A percentile compares a stretch with the other conserved stretches of the same genome.
phyloP scores from a whole-genome alignment of 1,140 invertebrate genomes.

The Drosophila ambigua region DNA sequence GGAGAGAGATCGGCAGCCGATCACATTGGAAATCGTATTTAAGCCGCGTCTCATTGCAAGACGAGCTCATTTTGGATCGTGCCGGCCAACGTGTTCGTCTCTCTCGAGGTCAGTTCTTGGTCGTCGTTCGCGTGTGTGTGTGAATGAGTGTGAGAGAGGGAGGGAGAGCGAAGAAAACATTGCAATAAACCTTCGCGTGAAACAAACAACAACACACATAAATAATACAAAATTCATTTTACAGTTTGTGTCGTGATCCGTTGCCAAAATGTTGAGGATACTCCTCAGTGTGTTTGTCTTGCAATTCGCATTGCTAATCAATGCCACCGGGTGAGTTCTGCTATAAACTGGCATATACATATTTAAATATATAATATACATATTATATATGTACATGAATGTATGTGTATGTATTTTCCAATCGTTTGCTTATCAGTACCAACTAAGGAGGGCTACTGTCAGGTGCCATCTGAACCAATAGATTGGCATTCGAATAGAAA shows the following conservation, averaged over 20 bases:
- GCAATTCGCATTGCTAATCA: conserved; percentile 55
- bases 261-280: conserved; percentile 48
- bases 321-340: conserved; percentile 53
- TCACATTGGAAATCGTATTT: conserved; percentile 39
- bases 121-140: background rate
- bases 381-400: no score
- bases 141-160: background rate
- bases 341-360: background rate
- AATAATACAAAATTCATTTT: conserved; percentile 1
- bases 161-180: background rate
- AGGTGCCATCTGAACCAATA: background rate
- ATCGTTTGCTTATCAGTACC: conserved; percentile 25
- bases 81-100: conserved; percentile 15
- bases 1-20: conserved; percentile 1
- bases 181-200: background rate
- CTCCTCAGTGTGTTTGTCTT: conserved; percentile 36
- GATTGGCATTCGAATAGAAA: background rate
- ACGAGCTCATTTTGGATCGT: conserved; percentile 57
- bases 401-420: background rate
- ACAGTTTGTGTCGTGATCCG: conserved; percentile 3
- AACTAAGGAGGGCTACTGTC: background rate
- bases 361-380: no score
- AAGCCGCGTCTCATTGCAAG: conserved; percentile 28
- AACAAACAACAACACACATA: background rate
- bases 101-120: conserved; percentile 10